phyloP scores from a whole-genome alignment of 2,797 vertebrate species.

The Tachyglossus aculeatus region DNA sequence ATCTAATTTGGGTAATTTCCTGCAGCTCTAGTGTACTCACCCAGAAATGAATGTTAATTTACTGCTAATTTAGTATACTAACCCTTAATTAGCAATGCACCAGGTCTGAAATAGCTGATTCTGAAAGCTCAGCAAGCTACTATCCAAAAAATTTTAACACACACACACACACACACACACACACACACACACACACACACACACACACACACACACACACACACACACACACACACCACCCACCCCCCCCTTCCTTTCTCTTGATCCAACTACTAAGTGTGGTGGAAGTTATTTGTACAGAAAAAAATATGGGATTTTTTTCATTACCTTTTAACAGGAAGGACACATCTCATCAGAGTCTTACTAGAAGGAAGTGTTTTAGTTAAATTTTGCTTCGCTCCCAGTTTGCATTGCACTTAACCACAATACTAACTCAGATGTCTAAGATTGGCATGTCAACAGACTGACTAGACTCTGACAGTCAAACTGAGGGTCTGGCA shows the following conservation, averaged over 20 bases:
- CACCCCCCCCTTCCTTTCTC: neutral
- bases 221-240: neutral
- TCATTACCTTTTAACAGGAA: neutral
- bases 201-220: neutral
- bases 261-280: neutral
- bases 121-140: conserved; percentile 70
- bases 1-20: conserved; percentile 75
- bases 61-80: conserved; percentile 72
- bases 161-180: neutral
- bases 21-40: conserved; percentile 63
- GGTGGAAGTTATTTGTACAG: neutral
- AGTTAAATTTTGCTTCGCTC: neutral
- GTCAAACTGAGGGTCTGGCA: too few relatives aligned
- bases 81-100: conserved; percentile 70
- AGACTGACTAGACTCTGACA: too few relatives aligned
- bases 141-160: conserved; percentile 38
- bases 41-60: conserved; percentile 74
- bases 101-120: conserved; percentile 61
- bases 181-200: neutral
- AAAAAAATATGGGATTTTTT: neutral
- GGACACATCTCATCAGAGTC: neutral
- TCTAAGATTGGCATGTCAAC: too few relatives aligned
- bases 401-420: neutral
- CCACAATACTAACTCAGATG: neutral
- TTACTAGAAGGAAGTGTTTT: neutral